Evolutionary conservation across 2,113 vertebrate genomes (phyloP).

Genomic region (Procapra przewalskii): DNA sequence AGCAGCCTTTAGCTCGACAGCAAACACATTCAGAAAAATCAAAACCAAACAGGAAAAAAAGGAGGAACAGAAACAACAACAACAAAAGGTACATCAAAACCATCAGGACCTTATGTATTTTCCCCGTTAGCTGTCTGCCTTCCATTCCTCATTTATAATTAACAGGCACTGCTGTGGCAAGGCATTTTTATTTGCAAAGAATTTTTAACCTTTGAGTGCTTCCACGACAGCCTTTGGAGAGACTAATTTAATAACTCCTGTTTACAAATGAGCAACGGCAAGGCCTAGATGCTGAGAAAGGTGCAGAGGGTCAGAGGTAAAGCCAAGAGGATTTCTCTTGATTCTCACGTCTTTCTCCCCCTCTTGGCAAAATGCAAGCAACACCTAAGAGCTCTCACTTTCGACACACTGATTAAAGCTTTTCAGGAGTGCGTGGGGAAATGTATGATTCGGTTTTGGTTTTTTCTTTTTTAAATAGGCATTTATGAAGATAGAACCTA

Average conservation of each 20-base stretch:
- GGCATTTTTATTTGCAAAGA: slow-evolving; percentile 49
- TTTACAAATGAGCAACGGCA: background rate
- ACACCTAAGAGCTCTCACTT: background rate
- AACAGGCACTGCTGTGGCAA: background rate
- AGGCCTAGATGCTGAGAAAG: background rate
- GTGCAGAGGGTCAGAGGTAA: background rate
- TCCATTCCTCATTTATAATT: slow-evolving; percentile 48
- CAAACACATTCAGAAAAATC: background rate
- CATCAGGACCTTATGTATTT: background rate
- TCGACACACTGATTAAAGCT: slow-evolving; percentile 8
- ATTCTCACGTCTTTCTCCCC: background rate
- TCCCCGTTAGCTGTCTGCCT: background rate
- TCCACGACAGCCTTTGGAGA: background rate
- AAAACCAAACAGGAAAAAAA: background rate
- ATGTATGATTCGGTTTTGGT: background rate
- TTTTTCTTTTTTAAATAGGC: background rate
- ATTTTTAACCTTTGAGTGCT: slow-evolving; percentile 7
- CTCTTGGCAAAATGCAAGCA: background rate
- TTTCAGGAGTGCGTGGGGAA: background rate
- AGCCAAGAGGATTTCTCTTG: background rate
- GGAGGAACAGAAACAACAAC: background rate
- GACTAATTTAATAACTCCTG: slow-evolving; percentile 41
- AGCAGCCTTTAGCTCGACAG: background rate
- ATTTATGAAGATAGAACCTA: slow-evolving; percentile 68
- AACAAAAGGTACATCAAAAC: slow-evolving; percentile 2